These are phyloP conservation scores for Pycnomerus fuliginosus DNA, from an alignment of 2,888 invertebrate species.

Conservation along the genomic window DNA sequence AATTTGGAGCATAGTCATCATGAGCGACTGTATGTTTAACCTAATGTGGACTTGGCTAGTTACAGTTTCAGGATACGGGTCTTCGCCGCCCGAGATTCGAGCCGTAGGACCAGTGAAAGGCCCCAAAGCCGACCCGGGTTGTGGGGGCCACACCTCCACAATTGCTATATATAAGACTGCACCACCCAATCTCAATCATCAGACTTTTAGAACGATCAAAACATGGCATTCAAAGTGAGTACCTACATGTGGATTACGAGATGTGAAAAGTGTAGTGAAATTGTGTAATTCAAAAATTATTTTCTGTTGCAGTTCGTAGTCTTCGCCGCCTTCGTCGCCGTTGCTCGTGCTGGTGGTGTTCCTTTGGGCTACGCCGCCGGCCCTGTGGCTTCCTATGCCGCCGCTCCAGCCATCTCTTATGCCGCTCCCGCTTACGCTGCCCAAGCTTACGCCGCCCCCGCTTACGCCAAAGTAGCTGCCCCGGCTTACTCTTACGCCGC, in stretches of 20 bases:
- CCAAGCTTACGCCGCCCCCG: conserved; percentile 26
- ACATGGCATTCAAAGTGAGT: conserved; percentile 39
- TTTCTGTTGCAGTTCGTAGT: conserved; percentile 29
- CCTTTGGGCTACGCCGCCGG: conserved; percentile 31
- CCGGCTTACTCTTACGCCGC: conserved; percentile 17
- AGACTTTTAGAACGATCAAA: conserved; percentile 12
- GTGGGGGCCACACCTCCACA: conserved; percentile 32
- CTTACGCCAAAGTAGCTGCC: conserved; percentile 21
- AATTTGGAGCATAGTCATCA: too few relatives aligned
- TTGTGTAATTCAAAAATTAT: conserved; percentile 3
- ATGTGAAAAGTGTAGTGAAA: conserved; percentile 9
- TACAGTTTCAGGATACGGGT: conserved; percentile 12
- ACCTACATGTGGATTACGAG: conserved; percentile 3
- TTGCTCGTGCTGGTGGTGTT: conserved; percentile 34
- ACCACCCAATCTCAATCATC: conserved; percentile 17
- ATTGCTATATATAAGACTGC: conserved; percentile 13
- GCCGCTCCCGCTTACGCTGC: conserved; percentile 45
- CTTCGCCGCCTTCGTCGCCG: conserved; percentile 31
- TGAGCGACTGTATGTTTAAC: too few relatives aligned
- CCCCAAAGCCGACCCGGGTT: conserved; percentile 31
- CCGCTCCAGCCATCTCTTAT: conserved; percentile 41
- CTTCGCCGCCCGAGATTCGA: conserved; percentile 9
- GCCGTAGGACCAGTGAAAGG: conserved; percentile 33
- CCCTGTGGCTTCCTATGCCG: conserved; percentile 38
- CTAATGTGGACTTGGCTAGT: too few relatives aligned